Base-by-base conservation (phyloP, 35 echinoderm and acorn worm species). In the Heliocidaris erythrogramma region DNA sequence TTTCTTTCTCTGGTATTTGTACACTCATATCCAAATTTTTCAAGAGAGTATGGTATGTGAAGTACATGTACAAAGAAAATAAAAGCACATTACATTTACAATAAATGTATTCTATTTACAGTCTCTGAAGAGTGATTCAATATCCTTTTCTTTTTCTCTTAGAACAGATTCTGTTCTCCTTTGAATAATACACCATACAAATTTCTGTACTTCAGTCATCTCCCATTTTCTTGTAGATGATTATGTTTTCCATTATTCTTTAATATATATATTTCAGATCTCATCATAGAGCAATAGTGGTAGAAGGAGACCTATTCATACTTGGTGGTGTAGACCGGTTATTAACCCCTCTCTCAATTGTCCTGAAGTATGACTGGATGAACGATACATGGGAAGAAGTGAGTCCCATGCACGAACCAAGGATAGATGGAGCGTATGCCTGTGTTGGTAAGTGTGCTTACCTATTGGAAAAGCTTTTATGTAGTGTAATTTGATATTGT, bases 341-440 rank as follows among this genome's bases (percentile, higher is more conserved):
- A 92, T 49, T 92, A 92, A 50, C 91, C 91, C 91, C 91, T 92
- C 91, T 92, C 49, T 92, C 91, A 13, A 50, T 48, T 30, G 91
- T 92, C 5, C 49, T 92, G 21, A 92, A 59, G 11, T 92, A 92
- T 92, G 48, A 92, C 48, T 49, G 31, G 29, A 59, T 24, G 47
- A 59, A 92, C 49, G 16, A 30, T 52, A 13, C 29, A 13, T 92
- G 91, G 91, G 91, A 92, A 92, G 91, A 92, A 92, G 91, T 92
- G 91, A 92, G 91, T 9, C n/a, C 91, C 48, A 92, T 92, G 91
- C 91, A 92, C 9, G 48, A 92, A 42, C 91, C 91, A 14, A 92
- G 50, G 27, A 92, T 92, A 50, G 91, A 92, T 59, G 91, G 91
- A 50, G 91, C 91, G 5, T 92, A 48, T 49, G 91, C 49, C 50